These are phyloP conservation scores for Drosophila pseudoobscura DNA, from an alignment of 1,140 invertebrate species.

Conservation along the genomic window DNA sequence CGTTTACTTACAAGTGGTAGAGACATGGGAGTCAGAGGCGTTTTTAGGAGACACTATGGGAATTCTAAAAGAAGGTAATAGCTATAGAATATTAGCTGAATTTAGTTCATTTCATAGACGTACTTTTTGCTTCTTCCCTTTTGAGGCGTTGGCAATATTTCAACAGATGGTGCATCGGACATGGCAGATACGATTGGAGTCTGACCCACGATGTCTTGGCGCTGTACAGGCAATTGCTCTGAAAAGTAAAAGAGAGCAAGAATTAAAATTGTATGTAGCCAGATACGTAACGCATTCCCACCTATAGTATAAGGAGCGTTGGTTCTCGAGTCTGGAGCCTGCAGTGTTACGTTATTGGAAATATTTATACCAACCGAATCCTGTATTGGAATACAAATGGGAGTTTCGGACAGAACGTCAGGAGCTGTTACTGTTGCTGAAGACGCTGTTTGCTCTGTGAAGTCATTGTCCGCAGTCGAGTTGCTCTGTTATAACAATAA, in stretches of 20 bases:
- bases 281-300: neutral
- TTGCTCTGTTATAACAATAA: conserved; percentile 34
- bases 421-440: conserved; percentile 6
- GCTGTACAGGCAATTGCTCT: conserved; percentile 53
- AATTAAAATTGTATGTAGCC: neutral
- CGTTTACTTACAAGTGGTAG: conserved; percentile 39
- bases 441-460: conserved; percentile 36
- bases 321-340: conserved; percentile 29
- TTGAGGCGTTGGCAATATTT: conserved; percentile 72
- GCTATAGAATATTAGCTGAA: neutral
- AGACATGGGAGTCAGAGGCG: conserved; percentile 16
- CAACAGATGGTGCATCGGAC: conserved; percentile 78
- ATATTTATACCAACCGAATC: conserved; percentile 25
- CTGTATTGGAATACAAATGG: conserved; percentile 36
- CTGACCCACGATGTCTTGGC: conserved; percentile 44
- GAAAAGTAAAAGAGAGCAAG: neutral
- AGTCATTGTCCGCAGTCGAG: conserved; percentile 54
- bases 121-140: conserved; percentile 77
- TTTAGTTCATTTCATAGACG: conserved; percentile 1
- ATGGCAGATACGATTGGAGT: conserved; percentile 78
- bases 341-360: conserved; percentile 22
- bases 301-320: conserved; percentile 38
- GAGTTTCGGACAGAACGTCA: conserved; percentile 32
- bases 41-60: conserved; percentile 58
- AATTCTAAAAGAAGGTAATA: conserved; percentile 37